Evolutionary conservation across 2,797 vertebrate species (phyloP), one percentile per base, ranked within the genome.

Genomic region (Dallia pectoralis): DNA sequence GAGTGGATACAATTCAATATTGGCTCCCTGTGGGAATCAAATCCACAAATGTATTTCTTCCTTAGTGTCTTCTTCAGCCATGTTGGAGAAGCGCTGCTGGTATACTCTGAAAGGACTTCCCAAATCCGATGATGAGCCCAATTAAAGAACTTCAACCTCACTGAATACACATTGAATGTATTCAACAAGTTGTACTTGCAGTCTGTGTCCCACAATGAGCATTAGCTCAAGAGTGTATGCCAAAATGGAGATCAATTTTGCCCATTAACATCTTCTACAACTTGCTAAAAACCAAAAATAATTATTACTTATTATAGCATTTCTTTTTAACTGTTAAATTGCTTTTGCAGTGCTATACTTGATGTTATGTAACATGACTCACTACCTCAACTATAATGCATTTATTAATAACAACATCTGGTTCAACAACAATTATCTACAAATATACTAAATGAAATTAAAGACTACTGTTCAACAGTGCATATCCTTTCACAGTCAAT

Each of bases 71-170:
- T 96, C 72, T 44, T 93, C 3, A 89, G 95, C 61, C 93, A 90
- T 7, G 77, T 92, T 14, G 97, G 95, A 72, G 96, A 98, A 87
- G 93, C 92, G 30, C 84, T 97, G 87, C 91, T 96, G 81, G 74
- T 96, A 64, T 94, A 95, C 76, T 89, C 92, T 0, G 94, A 97
- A 71, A 89, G 69, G 86, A 91, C 87, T 49, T 76, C 87, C 61
- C 81, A 84, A 0, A 79, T 70, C 79, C 70, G 78, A 82, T 71
- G 72, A 81, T 12, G 65, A 19, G 53, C 7, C 9, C 25, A 59
- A 27, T 40, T 19, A 56, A 29, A 51, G 63, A 27, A 63, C 18
- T 0, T 22, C 74, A 56, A 68, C 61, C 48, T 47, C 53, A 47
- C 29, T 4, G 6, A 27, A 75, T 29, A 1, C 47, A 44, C 40